Base-by-base conservation (phyloP, 2,888 invertebrate species). In the Mesoligia furuncula region DNA sequence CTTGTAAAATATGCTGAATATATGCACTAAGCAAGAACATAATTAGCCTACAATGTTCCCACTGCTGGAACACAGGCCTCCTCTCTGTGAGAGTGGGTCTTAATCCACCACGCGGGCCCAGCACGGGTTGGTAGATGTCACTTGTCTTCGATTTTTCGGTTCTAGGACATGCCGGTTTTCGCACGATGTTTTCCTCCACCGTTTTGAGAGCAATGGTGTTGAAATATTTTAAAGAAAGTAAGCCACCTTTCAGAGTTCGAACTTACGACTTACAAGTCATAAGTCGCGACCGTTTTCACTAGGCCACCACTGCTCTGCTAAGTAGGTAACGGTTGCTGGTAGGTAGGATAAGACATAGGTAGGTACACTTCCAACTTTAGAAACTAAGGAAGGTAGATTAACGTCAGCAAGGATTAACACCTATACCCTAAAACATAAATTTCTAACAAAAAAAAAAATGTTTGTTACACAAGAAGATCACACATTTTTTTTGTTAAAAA, bases 1-100 rank as follows among this genome's bases (percentile, higher is more conserved):
- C 70, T 77, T 79, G 66, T 73, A 66, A 75, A 75, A 81, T 81
- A 75, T 74, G 3, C 45, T 45, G 20, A 48, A 31, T 31, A 31
- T 67, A 31, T 31, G n/a, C 0, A 2, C 31, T 48, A 51, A 51
- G 4, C 59, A 54, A 15, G 5, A 51, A 77, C 24, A n/a, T 24
- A 51, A 20, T 48, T 2, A 51, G 51, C 51, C 48, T 8, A 8
- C 8, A n/a, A n/a, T 54, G 11, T 11, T 54, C 54, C n/a, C n/a
- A 54, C 4, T n/a, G 24, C 24, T 54, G 54, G 54, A n/a, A 24
- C 54, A 54, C 54, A 54, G n/a, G 54, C n/a, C 24, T 54, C 54
- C 45, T 45, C 42, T 54, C 54, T 54, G 9, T 54, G 54, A 54
- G 54, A 9, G n/a, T 54, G 24, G 54, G 54, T n/a, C 4, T 17